Conservation (phyloP, 1,140 invertebrate genomes). For the Triops cancriformis region DNA sequence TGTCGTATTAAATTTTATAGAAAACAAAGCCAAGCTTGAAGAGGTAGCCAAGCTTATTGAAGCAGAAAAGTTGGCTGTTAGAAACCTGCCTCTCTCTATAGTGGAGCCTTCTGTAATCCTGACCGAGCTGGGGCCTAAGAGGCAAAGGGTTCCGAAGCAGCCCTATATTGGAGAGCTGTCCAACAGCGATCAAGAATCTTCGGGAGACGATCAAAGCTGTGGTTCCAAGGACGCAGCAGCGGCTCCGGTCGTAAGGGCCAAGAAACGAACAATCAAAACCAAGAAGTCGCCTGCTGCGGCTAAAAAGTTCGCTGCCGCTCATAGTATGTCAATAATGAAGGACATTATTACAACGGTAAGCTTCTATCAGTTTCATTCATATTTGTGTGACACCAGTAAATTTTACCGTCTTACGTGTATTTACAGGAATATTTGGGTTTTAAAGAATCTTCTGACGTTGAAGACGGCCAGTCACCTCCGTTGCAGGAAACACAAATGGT, state of each 20-base stretch:
- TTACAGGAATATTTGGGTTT: not conserved
- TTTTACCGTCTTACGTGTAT: not conserved
- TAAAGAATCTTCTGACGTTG: too few species aligned
- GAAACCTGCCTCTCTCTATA: too few species aligned
- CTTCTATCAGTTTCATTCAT: not conserved
- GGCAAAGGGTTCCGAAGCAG: too few species aligned
- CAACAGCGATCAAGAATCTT: too few species aligned
- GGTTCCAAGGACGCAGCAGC: not conserved
- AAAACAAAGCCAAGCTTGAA: too few species aligned
- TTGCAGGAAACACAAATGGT: not conserved
- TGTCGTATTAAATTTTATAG: too few species aligned
- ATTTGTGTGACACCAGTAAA: not conserved
- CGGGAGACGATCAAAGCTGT: not conserved
- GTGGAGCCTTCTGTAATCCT: too few species aligned
- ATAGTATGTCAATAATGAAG: not conserved
- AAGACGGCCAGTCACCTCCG: too few species aligned
- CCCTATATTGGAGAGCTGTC: too few species aligned
- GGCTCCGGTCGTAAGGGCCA: not conserved
- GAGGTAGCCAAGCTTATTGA: too few species aligned
- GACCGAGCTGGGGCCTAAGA: too few species aligned
- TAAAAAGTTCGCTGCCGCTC: not conserved
- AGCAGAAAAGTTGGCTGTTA: too few species aligned
- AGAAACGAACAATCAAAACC: not conserved
- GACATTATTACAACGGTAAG: not conserved
- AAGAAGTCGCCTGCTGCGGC: not conserved